These are phyloP conservation scores for Carposina sasakii DNA, from an alignment of 1,140 invertebrate species.

Conservation along the genomic window DNA sequence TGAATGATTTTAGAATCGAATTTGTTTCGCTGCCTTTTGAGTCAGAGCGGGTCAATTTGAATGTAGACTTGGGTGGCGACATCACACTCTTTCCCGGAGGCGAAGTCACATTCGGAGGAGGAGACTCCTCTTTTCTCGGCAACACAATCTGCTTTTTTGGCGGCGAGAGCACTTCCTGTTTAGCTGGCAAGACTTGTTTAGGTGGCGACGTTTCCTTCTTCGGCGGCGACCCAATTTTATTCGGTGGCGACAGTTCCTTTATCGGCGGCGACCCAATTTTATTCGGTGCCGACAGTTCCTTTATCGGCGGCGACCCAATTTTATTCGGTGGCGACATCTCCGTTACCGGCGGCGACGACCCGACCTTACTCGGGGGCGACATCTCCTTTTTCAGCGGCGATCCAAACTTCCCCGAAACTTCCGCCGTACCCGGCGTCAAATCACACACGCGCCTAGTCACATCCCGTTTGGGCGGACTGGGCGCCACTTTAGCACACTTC, in stretches of 20 bases:
- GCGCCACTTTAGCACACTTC: background rate
- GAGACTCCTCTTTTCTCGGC: slow-evolving; percentile 12
- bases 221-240: slow-evolving; percentile 2
- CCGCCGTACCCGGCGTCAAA: background rate
- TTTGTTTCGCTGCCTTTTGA: slow-evolving; percentile 23
- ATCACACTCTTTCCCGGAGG: slow-evolving; percentile 16
- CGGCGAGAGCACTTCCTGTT: slow-evolving; percentile 17
- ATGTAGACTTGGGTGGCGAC: slow-evolving; percentile 23
- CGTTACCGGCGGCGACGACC: slow-evolving; percentile 19
- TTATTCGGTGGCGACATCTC: background rate
- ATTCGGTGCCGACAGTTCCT: slow-evolving; percentile 22
- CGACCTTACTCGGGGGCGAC: slow-evolving; percentile 18
- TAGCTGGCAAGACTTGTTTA: slow-evolving; percentile 7
- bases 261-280: slow-evolving; percentile 14
- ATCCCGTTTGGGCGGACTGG: background rate
- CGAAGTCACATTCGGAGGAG: slow-evolving; percentile 1
- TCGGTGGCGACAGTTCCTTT: slow-evolving; percentile 13
- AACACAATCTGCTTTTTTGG: slow-evolving; percentile 17
- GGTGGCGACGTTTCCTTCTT: slow-evolving; percentile 12
- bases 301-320: slow-evolving; percentile 42
- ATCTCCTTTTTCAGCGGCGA: background rate
- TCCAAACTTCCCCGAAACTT: slow-evolving; percentile 11
- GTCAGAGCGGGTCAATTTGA: slow-evolving; percentile 34
- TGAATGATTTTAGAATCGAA: slow-evolving; percentile 33
- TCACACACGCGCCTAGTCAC: background rate